Base-by-base conservation (phyloP, 2,888 invertebrate genomes). In the Ametastegia equiseti region DNA sequence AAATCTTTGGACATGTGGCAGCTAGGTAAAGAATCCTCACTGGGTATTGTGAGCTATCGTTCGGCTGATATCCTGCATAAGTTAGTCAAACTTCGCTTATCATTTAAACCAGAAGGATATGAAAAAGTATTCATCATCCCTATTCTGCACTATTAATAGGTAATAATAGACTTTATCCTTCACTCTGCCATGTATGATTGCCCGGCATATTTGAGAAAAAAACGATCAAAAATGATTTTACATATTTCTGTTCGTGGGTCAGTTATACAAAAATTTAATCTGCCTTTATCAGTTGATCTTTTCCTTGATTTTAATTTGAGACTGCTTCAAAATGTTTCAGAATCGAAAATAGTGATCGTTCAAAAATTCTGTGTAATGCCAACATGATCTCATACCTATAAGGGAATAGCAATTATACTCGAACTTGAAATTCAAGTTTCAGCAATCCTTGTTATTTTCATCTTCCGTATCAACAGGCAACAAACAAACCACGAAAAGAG, bases 71-170 rank as follows among this genome's bases (percentile, higher is more conserved):
- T 54, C 7, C 54, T 54, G 23, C 54, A 54, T 54, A 54, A 54
- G 19, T 54, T 54, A 15, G 54, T 54, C 54, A 54, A 54, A 54
- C 54, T 54, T 54, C 19, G 54, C 23, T 2, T 54, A 54, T 54
- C 54, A n/a, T 54, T 54, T 54, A 54, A 54, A 54, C 54, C 19
- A 5, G 13, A 54, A 54, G 54, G 54, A 54, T 4, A 54, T n/a
- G 13, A 54, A n/a, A 54, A 54, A 54, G 54, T 54, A 54, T 54
- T 54, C 54, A n/a, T 54, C 54, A 54, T 54, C 54, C 54, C 54
- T 54, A 54, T 54, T 54, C 54, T 54, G 54, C 54, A 54, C 23
- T 54, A 54, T 13, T 54, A 23, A 13, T 19, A 54, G 54, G 54
- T 54, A n/a, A 54, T 5, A 54, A n/a, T n/a, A n/a, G n/a, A n/a